These are phyloP conservation scores for Anableps anableps DNA, from an alignment of 2,797 vertebrate species.

Conservation along the genomic window DNA sequence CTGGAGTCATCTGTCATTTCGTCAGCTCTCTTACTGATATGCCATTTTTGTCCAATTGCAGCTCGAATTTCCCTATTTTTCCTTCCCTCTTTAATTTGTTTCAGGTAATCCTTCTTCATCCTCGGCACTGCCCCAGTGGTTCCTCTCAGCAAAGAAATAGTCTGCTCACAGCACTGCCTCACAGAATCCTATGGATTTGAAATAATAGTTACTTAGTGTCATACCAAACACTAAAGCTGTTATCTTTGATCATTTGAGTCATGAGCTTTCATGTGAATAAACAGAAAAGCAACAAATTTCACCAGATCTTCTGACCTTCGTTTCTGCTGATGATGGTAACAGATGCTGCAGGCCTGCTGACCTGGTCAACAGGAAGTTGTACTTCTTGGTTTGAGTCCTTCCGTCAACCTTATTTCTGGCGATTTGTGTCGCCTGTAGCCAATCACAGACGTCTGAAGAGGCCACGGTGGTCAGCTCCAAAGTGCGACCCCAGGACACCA, in stretches of 20 bases:
- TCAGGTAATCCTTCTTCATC: slow-evolving; percentile 2
- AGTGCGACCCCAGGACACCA: slow-evolving; percentile 83
- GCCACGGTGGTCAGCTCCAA: slow-evolving; percentile 81
- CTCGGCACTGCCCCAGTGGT: slow-evolving; percentile 1
- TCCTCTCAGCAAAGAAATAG: slow-evolving; percentile 44
- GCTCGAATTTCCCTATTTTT: slow-evolving; percentile 45
- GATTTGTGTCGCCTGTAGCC: slow-evolving; percentile 70
- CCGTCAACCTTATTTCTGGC: not conserved
- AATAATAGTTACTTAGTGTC: not conserved
- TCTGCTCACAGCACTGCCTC: slow-evolving; percentile 72
- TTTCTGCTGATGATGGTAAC: not conserved
- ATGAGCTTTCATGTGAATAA: not conserved
- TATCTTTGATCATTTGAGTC: not conserved
- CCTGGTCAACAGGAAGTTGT: slow-evolving; percentile 73
- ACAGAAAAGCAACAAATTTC: not conserved
- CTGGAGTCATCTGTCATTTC: not conserved
- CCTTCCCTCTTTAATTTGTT: slow-evolving; percentile 15
- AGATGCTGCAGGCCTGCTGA: slow-evolving; percentile 39
- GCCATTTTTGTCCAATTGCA: not conserved
- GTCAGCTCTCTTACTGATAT: not conserved
- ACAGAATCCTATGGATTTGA: slow-evolving; percentile 54
- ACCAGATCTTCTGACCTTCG: slow-evolving; percentile 47
- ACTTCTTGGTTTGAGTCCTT: slow-evolving; percentile 43
- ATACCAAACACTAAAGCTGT: not conserved
- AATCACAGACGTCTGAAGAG: slow-evolving; percentile 70